These are phyloP conservation scores for Protobothrops flavoviridis DNA, from an alignment of 2,113 vertebrate genomes.

Conservation along the genomic window DNA sequence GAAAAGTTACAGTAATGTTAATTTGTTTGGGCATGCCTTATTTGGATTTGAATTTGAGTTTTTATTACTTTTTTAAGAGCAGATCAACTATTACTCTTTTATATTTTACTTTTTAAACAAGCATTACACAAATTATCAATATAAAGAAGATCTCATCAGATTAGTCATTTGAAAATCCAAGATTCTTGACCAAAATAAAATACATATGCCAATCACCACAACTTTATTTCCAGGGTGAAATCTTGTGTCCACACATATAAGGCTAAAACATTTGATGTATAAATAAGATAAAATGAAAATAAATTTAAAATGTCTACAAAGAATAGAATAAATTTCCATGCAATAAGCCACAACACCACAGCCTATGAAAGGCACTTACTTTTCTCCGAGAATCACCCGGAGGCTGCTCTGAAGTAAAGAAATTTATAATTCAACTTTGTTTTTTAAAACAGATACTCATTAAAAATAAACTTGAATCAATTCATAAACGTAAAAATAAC, in stretches of 20 bases:
- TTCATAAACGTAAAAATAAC: constrained; percentile 21
- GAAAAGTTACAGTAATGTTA: constrained; percentile 12
- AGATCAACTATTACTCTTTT: constrained; percentile 13
- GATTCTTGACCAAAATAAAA: neutral
- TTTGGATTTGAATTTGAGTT: neutral
- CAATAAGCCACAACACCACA: constrained; percentile 77
- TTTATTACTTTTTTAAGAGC: constrained; percentile 24
- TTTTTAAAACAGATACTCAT: constrained; percentile 63
- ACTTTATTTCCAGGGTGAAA: constrained; percentile 74
- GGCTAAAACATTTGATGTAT: constrained; percentile 53
- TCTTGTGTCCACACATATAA: constrained; percentile 60
- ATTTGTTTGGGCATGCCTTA: constrained; percentile 4
- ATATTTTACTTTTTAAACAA: neutral
- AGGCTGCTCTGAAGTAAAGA: constrained; percentile 97
- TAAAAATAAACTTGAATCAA: constrained; percentile 49
- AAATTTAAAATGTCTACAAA: constrained; percentile 63
- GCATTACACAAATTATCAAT: neutral
- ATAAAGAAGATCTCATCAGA: neutral
- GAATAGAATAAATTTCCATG: constrained; percentile 70
- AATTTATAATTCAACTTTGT: constrained; percentile 75
- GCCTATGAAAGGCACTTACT: constrained; percentile 87
- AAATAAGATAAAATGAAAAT: constrained; percentile 58
- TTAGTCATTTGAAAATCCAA: neutral
- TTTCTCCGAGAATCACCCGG: constrained; percentile 95
- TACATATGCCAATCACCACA: constrained; percentile 47